These are phyloP conservation scores for Drosophila bipectinata DNA, from an alignment of 1,140 invertebrate genomes.

Conservation along the genomic window DNA sequence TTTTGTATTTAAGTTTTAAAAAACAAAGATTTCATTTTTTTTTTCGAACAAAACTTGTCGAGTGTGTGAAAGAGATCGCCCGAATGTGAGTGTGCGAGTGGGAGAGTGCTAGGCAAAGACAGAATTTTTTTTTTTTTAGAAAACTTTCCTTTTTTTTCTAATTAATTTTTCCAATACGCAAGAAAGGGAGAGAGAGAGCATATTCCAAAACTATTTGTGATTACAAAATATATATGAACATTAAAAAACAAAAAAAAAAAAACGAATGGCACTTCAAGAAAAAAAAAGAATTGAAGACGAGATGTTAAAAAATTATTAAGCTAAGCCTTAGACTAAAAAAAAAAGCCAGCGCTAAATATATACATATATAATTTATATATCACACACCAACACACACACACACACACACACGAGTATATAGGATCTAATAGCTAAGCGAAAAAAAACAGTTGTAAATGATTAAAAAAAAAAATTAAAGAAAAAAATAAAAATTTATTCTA, in stretches of 20 bases:
- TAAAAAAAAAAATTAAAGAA: conserved; percentile 17
- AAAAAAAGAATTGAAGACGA: conserved; percentile 5
- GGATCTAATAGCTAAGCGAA: conserved; percentile 47
- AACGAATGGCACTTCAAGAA: background rate
- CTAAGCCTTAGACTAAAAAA: conserved; percentile 55
- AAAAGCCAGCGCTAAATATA: conserved; percentile 36
- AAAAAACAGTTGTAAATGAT: conserved; percentile 61
- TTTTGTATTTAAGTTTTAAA: conserved; percentile 1
- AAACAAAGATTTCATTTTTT: background rate
- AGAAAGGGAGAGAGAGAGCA: conserved; percentile 57
- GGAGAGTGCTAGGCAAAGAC: conserved; percentile 20
- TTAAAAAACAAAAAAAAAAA: conserved; percentile 22
- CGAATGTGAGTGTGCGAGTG: conserved; percentile 12
- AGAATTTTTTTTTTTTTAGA: conserved; percentile 20
- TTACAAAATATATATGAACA: conserved; percentile 72
- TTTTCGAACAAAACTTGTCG: conserved; percentile 50
- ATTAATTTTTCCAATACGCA: background rate
- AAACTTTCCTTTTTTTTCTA: background rate
- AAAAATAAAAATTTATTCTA: conserved; percentile 56
- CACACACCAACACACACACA: conserved; percentile 18
- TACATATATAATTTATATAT: conserved; percentile 40
- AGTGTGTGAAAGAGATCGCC: conserved; percentile 24
- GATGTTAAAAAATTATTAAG: conserved; percentile 45
- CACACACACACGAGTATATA: conserved; percentile 19
- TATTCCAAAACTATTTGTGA: conserved; percentile 82